phyloP scores from a whole-genome alignment of 2,888 invertebrate species.

The Leucoma salicis region DNA sequence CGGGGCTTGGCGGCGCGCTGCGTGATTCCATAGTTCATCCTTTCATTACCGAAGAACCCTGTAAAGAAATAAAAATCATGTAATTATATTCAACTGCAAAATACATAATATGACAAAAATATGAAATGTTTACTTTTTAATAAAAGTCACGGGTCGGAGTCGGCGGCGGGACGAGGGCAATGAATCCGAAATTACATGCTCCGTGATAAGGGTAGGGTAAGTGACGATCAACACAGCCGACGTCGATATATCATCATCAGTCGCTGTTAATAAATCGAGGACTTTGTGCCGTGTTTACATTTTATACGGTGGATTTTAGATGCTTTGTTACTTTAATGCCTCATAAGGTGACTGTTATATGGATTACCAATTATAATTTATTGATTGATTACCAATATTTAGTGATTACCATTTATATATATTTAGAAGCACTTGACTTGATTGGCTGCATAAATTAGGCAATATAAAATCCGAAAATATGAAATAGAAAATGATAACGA shows the following conservation, averaged over 20 bases:
- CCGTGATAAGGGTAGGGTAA: slow-evolving; percentile 79
- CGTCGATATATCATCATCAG: slow-evolving; percentile 81
- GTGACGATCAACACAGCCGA: slow-evolving; percentile 76
- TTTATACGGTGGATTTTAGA: slow-evolving; percentile 49
- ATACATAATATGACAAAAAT: slow-evolving; percentile 33
- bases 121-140: slow-evolving; percentile 50
- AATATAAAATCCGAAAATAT: no score
- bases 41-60: slow-evolving; percentile 69
- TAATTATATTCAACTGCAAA: slow-evolving; percentile 20
- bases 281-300: slow-evolving; percentile 64
- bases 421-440: no score
- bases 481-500: no score
- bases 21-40: slow-evolving; percentile 82
- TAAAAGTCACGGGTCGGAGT: slow-evolving; percentile 47
- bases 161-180: slow-evolving; percentile 63
- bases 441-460: no score
- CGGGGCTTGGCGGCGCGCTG: slow-evolving; percentile 82
- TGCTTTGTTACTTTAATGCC: no score
- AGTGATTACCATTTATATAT: no score
- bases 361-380: no score
- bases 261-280: slow-evolving; percentile 73
- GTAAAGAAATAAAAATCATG: slow-evolving; percentile 46
- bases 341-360: no score
- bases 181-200: slow-evolving; percentile 76
- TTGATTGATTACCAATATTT: no score